phyloP scores from a whole-genome alignment of 2,888 invertebrate genomes.

The Lithophane ornitopus region DNA sequence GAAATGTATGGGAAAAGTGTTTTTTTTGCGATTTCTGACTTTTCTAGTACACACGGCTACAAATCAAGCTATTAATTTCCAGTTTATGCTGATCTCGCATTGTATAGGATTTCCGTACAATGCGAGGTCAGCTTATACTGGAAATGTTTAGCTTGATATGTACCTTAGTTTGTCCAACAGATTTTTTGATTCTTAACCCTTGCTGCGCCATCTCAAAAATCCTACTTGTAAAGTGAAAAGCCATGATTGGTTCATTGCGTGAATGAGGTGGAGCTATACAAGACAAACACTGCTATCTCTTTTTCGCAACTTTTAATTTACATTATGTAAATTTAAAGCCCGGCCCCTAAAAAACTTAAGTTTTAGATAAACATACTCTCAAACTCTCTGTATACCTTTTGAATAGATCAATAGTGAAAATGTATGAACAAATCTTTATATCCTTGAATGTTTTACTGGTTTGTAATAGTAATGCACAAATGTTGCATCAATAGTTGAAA shows the following conservation, averaged over 20 bases:
- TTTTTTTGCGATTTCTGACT: background rate
- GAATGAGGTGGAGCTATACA: background rate
- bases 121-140: no score
- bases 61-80: no score
- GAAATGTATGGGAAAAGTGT: background rate
- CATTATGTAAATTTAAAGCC: no score
- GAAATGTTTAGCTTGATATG: no score
- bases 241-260: background rate
- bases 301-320: background rate
- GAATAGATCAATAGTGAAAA: background rate
- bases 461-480: constrained; percentile 15
- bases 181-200: no score
- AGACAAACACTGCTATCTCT: background rate
- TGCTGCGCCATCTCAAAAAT: no score
- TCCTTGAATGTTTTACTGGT: no score
- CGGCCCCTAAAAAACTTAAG: background rate
- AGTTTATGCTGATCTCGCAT: no score
- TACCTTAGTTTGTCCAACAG: no score
- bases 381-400: background rate
- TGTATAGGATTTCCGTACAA: no score
- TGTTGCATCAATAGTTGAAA: background rate
- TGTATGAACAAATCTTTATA: background rate
- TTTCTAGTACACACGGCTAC: no score
- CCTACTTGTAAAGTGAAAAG: no score
- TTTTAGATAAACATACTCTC: background rate